Evolutionary conservation across 2,113 vertebrate genomes (phyloP).

Genomic region (Propithecus coquereli): DNA sequence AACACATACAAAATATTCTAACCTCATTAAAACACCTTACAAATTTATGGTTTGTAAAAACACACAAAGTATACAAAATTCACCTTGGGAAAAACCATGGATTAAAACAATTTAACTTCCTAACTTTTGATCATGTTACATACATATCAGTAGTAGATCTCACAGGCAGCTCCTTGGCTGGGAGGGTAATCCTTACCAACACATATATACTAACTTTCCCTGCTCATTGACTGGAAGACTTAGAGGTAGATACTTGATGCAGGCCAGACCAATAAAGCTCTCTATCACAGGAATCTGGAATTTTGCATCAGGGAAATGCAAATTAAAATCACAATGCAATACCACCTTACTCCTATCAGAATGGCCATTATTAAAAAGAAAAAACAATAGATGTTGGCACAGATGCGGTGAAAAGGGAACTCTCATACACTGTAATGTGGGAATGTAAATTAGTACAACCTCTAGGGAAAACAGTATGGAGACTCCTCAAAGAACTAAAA

Average conservation of each 20-base stretch:
- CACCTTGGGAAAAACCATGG: not conserved
- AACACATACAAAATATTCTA: slow-evolving; percentile 5
- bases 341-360: no score
- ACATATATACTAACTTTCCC: not conserved
- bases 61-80: not conserved
- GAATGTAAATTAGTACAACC: no score
- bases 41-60: slow-evolving; percentile 18
- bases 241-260: not conserved
- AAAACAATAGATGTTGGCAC: no score
- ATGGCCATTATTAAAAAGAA: no score
- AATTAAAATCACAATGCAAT: no score
- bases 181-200: not conserved
- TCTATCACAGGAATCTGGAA: not conserved
- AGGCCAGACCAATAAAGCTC: not conserved
- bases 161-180: not conserved
- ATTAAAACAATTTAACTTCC: slow-evolving; percentile 34
- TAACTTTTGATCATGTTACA: not conserved
- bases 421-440: no score
- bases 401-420: no score
- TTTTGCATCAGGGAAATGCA: not conserved
- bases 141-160: not conserved
- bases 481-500: no score
- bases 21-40: not conserved
- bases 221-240: not conserved
- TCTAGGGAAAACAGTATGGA: no score